Conservation (phyloP, 2,888 invertebrate genomes). For the Noctuana brunneofusca region DNA sequence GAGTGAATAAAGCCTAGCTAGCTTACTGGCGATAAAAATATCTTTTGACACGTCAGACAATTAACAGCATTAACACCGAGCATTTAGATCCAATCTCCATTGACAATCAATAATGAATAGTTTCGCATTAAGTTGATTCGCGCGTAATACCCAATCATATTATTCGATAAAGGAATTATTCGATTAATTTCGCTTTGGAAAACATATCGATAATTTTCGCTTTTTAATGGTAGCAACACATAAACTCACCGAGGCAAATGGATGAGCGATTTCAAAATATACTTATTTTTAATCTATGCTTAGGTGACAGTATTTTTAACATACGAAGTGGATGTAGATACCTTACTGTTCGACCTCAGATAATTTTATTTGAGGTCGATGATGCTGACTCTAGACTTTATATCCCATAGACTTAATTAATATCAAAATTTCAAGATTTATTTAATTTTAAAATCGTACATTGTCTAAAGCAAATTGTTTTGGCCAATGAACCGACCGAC, state of each 20-base stretch:
- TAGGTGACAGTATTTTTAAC: too few species aligned
- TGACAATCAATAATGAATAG: slow-evolving; percentile 45
- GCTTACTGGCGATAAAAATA: slow-evolving; percentile 46
- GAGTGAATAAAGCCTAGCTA: slow-evolving; percentile 45
- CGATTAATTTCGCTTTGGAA: slow-evolving; percentile 44
- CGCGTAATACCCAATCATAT: slow-evolving; percentile 51
- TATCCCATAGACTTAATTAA: too few species aligned
- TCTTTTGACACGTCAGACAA: slow-evolving; percentile 33
- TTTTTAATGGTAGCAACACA: slow-evolving; percentile 33
- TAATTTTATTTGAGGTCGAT: too few species aligned
- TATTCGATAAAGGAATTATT: slow-evolving; percentile 45
- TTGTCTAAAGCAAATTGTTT: neutral
- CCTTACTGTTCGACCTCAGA: too few species aligned
- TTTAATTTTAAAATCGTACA: too few species aligned
- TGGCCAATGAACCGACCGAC: neutral
- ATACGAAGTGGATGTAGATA: too few species aligned
- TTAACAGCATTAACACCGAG: slow-evolving; percentile 38
- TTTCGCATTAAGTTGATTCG: slow-evolving; percentile 50
- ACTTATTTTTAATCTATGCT: too few species aligned
- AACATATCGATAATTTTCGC: slow-evolving; percentile 36
- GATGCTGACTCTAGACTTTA: too few species aligned
- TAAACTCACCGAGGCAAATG: slow-evolving; percentile 12
- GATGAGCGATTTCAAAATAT: slow-evolving; percentile 10
- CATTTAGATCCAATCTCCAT: slow-evolving; percentile 36
- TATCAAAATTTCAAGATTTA: too few species aligned